Percentiles rank a stretch among this genome's conserved stretches.
Conservation (phyloP, 2,888 invertebrate species). For the Tortrix viridana region DNA sequence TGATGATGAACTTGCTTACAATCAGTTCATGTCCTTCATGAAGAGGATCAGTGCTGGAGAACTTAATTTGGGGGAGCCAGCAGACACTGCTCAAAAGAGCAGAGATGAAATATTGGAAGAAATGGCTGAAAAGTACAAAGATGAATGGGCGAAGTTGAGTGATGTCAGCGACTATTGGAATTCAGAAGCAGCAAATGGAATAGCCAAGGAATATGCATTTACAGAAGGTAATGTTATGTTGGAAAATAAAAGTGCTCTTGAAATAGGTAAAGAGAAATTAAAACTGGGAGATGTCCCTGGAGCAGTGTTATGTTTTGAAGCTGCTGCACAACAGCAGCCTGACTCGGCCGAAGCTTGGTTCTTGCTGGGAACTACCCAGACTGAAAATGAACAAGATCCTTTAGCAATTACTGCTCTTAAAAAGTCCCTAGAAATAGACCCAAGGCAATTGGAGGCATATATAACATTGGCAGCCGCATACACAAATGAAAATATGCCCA, state of each 20-base stretch:
- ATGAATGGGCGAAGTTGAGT: conserved; percentile 92
- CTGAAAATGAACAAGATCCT: conserved; percentile 99
- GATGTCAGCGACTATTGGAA: conserved; percentile 88
- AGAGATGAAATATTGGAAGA: conserved; percentile 76
- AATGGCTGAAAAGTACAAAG: conserved; percentile 86
- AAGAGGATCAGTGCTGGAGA: conserved; percentile 89
- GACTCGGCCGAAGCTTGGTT: conserved; percentile 94
- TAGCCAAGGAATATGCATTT: conserved; percentile 89
- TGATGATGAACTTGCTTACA: conserved; percentile 89
- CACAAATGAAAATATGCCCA: conserved; percentile 97
- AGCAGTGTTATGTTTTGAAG: conserved; percentile 98
- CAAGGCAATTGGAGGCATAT: conserved; percentile 91
- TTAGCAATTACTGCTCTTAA: conserved; percentile 96
- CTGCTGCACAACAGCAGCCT: conserved; percentile 93
- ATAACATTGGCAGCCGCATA: conserved; percentile 97
- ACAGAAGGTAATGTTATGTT: conserved; percentile 94
- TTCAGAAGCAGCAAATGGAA: conserved; percentile 77
- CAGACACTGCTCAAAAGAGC: conserved; percentile 67
- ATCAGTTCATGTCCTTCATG: conserved; percentile 94
- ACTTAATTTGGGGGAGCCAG: conserved; percentile 78
- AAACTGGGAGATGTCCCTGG: conserved; percentile 96
- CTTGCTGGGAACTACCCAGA: conserved; percentile 94
- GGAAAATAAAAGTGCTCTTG: conserved; percentile 90
- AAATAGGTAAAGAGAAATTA: conserved; percentile 93
- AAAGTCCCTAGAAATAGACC: conserved; percentile 91